These are phyloP conservation scores for Carcina quercana DNA, from an alignment of 2,888 invertebrate species.

Conservation along the genomic window DNA sequence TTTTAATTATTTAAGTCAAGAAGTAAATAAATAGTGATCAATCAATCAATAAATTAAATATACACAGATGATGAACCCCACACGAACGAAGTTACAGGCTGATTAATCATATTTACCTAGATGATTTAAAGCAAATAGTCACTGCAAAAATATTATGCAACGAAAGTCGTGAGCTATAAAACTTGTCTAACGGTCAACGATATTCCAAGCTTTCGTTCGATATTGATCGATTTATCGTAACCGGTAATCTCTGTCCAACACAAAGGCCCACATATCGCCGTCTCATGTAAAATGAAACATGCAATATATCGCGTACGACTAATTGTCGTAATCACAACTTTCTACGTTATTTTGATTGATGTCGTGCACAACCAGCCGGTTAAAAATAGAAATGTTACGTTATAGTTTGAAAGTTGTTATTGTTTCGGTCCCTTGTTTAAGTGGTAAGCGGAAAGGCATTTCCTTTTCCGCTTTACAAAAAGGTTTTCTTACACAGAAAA, in stretches of 20 bases:
- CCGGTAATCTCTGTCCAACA: constrained; percentile 27
- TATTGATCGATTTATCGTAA: constrained; percentile 35
- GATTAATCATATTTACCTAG: too few species aligned
- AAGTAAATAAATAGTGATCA: too few species aligned
- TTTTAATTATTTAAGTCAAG: too few species aligned
- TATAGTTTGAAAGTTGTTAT: not conserved
- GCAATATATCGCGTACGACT: constrained; percentile 26
- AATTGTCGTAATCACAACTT: constrained; percentile 31
- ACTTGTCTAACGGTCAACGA: constrained; percentile 32
- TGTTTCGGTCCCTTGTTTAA: not conserved
- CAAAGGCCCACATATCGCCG: constrained; percentile 15
- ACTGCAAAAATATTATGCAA: too few species aligned
- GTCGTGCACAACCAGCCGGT: not conserved
- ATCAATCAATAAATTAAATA: too few species aligned
- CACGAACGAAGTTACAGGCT: too few species aligned
- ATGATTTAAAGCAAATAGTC: too few species aligned
- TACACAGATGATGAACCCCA: too few species aligned
- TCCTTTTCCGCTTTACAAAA: too few species aligned
- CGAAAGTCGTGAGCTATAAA: constrained; percentile 28
- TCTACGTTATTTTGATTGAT: constrained; percentile 12
- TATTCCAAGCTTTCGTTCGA: constrained; percentile 54
- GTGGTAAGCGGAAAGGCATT: too few species aligned
- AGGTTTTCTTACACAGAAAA: too few species aligned
- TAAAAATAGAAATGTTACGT: not conserved
- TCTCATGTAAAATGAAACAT: constrained; percentile 15